phyloP scores from a whole-genome alignment of 2,797 vertebrate genomes.

The Anguilla anguilla region DNA sequence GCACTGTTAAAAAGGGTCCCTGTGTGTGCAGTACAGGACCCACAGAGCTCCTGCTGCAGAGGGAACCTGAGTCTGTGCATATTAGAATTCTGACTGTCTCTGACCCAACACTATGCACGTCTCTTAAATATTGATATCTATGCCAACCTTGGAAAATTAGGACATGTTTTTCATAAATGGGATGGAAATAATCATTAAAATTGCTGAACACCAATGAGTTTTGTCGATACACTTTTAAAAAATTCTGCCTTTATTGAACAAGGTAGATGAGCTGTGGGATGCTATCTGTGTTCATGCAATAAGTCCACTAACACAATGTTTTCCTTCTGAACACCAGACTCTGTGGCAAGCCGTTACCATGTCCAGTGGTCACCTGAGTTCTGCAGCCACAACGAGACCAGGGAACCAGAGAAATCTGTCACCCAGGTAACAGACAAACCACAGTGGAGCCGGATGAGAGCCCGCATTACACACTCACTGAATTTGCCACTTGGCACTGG shows the following conservation, averaged over 20 bases:
- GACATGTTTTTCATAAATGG: background rate
- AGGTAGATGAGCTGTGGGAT: background rate
- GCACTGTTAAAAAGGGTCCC: background rate
- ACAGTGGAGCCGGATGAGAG: conserved; percentile 23
- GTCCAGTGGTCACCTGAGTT: conserved; percentile 88
- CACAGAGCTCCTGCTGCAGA: background rate
- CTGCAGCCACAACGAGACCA: conserved; percentile 84
- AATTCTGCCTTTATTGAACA: background rate
- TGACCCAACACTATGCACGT: background rate
- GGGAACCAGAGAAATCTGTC: conserved; percentile 74
- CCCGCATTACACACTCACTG: background rate
- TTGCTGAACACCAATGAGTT: background rate
- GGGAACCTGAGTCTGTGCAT: background rate
- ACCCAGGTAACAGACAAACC: conserved; percentile 77
- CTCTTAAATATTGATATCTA: background rate
- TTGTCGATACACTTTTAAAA: background rate
- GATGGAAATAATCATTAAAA: background rate
- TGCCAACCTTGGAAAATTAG: background rate
- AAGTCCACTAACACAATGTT: background rate
- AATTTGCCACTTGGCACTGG: background rate
- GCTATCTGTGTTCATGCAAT: background rate
- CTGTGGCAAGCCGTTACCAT: conserved; percentile 76
- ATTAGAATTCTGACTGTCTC: background rate
- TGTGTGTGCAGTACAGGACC: background rate
- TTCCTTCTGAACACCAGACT: conserved; percentile 65